Evolutionary conservation across 2,797 vertebrate genomes (phyloP).

Genomic region (Lemur catta): DNA sequence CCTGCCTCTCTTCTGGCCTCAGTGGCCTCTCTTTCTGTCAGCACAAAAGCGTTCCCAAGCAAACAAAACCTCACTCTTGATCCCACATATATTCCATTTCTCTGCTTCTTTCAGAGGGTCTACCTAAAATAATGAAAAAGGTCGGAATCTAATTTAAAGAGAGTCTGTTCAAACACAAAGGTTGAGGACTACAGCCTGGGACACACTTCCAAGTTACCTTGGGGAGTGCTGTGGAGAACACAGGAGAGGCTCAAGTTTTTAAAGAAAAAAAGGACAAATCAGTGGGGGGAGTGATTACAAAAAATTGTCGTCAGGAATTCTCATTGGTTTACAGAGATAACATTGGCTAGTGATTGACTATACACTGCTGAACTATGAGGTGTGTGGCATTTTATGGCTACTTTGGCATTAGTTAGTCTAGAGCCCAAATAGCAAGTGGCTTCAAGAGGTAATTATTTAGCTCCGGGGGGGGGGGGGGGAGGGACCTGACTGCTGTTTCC

Average conservation of each 20-base stretch:
- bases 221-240: neutral
- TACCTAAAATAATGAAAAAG: neutral
- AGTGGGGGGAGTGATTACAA: neutral
- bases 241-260: neutral
- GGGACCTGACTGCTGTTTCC: neutral
- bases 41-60: neutral
- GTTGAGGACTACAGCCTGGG: neutral
- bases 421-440: neutral
- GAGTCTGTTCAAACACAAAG: neutral
- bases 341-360: neutral
- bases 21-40: neutral
- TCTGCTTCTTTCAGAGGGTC: neutral
- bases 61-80: neutral
- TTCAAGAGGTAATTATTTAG: neutral
- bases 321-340: neutral
- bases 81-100: neutral
- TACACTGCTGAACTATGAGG: neutral
- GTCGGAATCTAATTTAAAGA: neutral
- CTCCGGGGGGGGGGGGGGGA: fast-evolving
- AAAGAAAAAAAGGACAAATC: neutral
- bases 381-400: neutral
- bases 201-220: neutral
- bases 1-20: neutral
- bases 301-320: neutral
- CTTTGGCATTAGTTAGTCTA: neutral